Conservation (phyloP, 2,797 vertebrate genomes). For the Hoplostethus mediterraneus region DNA sequence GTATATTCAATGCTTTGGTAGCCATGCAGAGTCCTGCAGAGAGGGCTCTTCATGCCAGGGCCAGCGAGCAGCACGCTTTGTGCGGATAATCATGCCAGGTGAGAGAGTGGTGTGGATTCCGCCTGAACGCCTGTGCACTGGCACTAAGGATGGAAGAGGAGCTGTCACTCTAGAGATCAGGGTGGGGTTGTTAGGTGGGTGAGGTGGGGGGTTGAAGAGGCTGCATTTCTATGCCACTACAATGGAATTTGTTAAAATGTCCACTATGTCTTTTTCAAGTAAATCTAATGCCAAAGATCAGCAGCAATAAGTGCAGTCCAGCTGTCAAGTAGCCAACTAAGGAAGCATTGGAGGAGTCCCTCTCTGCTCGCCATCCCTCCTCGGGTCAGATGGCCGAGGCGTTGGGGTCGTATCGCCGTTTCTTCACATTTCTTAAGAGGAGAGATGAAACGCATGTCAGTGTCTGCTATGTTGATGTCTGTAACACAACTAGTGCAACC, state of each 20-base stretch:
- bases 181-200: constrained; percentile 57
- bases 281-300: constrained; percentile 84
- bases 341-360: constrained; percentile 84
- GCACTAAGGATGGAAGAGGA: constrained; percentile 89
- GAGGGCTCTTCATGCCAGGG: constrained; percentile 92
- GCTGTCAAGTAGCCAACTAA: constrained; percentile 79
- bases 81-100: constrained; percentile 90
- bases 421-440: constrained; percentile 97
- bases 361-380: constrained; percentile 73
- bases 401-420: constrained; percentile 94
- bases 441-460: constrained; percentile 82
- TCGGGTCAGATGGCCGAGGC: constrained; percentile 91
- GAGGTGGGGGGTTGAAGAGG: constrained; percentile 73
- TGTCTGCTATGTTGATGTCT: constrained; percentile 43
- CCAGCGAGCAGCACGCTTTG: constrained; percentile 82
- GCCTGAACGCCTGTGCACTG: constrained; percentile 85
- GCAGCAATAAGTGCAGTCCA: constrained; percentile 86
- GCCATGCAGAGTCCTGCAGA: constrained; percentile 94
- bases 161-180: constrained; percentile 77
- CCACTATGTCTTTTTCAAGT: constrained; percentile 85
- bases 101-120: constrained; percentile 80
- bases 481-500: constrained; percentile 53
- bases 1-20: constrained; percentile 82
- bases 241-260: constrained; percentile 84
- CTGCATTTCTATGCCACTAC: constrained; percentile 84